Conservation (phyloP, 2,888 invertebrate genomes). For the Troides oblongomaculatus region DNA sequence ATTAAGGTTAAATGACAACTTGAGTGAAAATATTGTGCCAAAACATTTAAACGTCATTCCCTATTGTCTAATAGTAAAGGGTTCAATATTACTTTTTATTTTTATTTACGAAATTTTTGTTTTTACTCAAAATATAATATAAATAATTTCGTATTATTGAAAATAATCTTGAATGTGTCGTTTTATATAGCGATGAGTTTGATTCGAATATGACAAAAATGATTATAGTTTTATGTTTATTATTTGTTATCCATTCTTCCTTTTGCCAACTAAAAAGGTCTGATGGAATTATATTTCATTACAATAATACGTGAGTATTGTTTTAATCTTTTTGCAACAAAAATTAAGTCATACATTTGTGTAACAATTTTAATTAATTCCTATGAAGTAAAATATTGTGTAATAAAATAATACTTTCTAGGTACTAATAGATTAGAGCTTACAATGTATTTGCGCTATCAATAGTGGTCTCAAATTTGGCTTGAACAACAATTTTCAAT, state of each 20-base stretch:
- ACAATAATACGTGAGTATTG: conserved; percentile 70
- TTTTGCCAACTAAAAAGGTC: conserved; percentile 39
- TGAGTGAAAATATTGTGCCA: conserved; percentile 1
- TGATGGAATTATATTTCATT: conserved; percentile 64
- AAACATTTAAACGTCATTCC: conserved; percentile 24
- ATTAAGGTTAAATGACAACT: too few species aligned
- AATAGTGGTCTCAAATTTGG: too few species aligned
- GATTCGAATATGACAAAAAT: conserved; percentile 4
- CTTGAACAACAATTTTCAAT: too few species aligned
- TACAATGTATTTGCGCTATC: too few species aligned
- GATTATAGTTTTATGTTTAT: conserved; percentile 40
- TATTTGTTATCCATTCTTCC: conserved; percentile 44
- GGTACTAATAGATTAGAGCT: too few species aligned
- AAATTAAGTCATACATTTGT: conserved; percentile 1
- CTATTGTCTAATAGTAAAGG: background rate
- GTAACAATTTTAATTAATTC: background rate
- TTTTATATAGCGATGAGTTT: background rate
- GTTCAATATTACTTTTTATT: conserved; percentile 1
- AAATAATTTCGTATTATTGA: background rate
- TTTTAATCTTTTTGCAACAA: background rate
- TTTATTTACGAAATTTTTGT: background rate
- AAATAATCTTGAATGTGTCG: background rate
- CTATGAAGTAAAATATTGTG: background rate
- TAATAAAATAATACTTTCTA: background rate
- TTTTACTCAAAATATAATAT: background rate